Base-by-base conservation (phyloP, 30 jellyfish, hydroid and myxozoan species). In the Turritopsis rubra region DNA sequence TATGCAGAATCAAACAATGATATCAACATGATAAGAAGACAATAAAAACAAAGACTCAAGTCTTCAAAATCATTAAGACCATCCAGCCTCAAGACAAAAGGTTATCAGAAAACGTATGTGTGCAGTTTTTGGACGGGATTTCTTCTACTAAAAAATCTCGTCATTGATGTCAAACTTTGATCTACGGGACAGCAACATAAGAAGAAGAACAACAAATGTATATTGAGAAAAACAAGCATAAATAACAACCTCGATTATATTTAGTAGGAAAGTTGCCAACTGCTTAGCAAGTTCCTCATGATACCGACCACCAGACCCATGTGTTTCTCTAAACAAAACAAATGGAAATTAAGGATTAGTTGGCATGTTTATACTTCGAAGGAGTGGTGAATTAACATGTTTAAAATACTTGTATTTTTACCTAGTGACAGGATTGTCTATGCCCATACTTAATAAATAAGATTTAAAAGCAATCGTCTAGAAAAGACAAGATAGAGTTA, bases 391-490 rank as follows among this genome's bases (percentile, higher is more conserved):
- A 17, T 60, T 60, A 17, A 60, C n/a, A 60, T 60, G n/a, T 60
- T 60, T 60, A 17, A 18, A 60, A 60, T n/a, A 17, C n/a, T 60
- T 17, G 18, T 60, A 17, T 17, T 68, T 68, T 68, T 54, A 91
- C 97, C 96, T 83, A 21, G 97, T 91, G 22, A 91, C 97, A 8
- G 97, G 97, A 76, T 91, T 87, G 16, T 89, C 96, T 75, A 91
- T 91, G 19, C 97, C 97, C 97, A 91, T 91, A 83, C 97, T 91
- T n/a, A 91, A 83, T 7, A 91, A 85, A 71, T 85, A 86, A n/a
- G 97, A 87, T 30, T 91, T 91, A 86, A 91, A 87, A 27, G 88
- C 95, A 17, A 83, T 84, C 18, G 97, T 91, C 97, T 91, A 29
- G 66, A 81, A 91, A 73, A 83, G 53, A 70, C 66, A 8, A 21